phyloP scores from a whole-genome alignment of 2,888 invertebrate species.

The Catocala nupta region DNA sequence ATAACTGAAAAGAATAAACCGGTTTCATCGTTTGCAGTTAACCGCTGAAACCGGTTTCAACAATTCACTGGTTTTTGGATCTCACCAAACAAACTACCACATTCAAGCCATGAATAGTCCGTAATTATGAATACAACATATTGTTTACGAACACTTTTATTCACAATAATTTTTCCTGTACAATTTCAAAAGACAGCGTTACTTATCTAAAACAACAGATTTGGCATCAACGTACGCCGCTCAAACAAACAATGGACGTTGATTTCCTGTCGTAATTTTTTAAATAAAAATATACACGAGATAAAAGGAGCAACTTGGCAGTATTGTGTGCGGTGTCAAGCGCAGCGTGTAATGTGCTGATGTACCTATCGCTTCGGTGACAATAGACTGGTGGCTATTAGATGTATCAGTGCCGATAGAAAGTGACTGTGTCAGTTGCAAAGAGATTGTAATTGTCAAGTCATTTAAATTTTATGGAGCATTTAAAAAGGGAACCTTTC shows the following conservation, averaged over 20 bases:
- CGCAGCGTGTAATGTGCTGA: constrained; percentile 49
- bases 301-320: constrained; percentile 36
- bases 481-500: too few relatives aligned
- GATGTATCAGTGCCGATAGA: constrained; percentile 24
- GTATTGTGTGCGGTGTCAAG: constrained; percentile 52
- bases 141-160: background rate
- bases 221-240: constrained; percentile 15
- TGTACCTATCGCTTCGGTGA: constrained; percentile 29
- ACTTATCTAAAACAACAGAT: constrained; percentile 29
- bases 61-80: too few relatives aligned
- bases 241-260: constrained; percentile 38
- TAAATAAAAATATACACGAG: constrained; percentile 30
- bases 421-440: constrained; percentile 2
- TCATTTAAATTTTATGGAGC: background rate
- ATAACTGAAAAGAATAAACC: too few relatives aligned
- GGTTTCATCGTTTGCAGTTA: too few relatives aligned
- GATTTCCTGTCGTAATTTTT: constrained; percentile 40
- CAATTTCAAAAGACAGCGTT: background rate
- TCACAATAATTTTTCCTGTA: background rate
- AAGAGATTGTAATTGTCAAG: background rate
- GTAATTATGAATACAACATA: background rate
- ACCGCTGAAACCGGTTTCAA: too few relatives aligned
- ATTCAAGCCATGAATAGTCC: background rate
- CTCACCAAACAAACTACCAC: too few relatives aligned
- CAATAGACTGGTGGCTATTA: constrained; percentile 8